phyloP scores from a whole-genome alignment of 2,888 invertebrate genomes.

The Oxyteleia sp. region DNA sequence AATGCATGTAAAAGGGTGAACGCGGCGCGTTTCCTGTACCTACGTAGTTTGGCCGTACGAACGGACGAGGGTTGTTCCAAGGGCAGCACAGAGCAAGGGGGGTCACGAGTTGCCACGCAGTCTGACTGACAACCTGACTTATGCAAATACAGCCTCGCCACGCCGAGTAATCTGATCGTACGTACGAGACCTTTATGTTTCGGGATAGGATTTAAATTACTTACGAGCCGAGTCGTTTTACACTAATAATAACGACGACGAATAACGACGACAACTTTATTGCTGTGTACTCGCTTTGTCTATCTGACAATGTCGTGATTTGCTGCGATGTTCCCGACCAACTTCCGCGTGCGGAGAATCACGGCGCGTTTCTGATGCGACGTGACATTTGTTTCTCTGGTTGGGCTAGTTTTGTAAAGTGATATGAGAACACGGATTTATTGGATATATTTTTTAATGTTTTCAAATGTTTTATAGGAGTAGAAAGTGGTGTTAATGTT shows the following conservation, averaged over 20 bases:
- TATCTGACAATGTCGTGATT: conserved; percentile 53
- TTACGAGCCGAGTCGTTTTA: conserved; percentile 81
- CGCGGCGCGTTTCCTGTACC: conserved; percentile 63
- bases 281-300: conserved; percentile 53
- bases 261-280: conserved; percentile 77
- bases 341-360: conserved; percentile 54
- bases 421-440: too few relatives aligned
- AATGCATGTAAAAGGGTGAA: conserved; percentile 72
- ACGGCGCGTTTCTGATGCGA: conserved; percentile 21
- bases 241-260: conserved; percentile 78
- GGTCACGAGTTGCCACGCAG: conserved; percentile 86
- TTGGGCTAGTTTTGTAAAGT: background rate
- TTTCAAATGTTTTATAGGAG: too few relatives aligned
- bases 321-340: conserved; percentile 14
- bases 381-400: conserved; percentile 20
- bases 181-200: conserved; percentile 80
- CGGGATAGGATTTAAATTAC: conserved; percentile 84
- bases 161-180: conserved; percentile 71
- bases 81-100: conserved; percentile 72
- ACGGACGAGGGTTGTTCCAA: conserved; percentile 69
- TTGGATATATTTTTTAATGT: too few relatives aligned
- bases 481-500: too few relatives aligned
- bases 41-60: conserved; percentile 31
- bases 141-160: conserved; percentile 85
- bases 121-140: conserved; percentile 87